Evolutionary conservation across 2,113 vertebrate genomes (phyloP), one percentile per base, ranked within the genome.

Genomic region (Tetrax tetrax): DNA sequence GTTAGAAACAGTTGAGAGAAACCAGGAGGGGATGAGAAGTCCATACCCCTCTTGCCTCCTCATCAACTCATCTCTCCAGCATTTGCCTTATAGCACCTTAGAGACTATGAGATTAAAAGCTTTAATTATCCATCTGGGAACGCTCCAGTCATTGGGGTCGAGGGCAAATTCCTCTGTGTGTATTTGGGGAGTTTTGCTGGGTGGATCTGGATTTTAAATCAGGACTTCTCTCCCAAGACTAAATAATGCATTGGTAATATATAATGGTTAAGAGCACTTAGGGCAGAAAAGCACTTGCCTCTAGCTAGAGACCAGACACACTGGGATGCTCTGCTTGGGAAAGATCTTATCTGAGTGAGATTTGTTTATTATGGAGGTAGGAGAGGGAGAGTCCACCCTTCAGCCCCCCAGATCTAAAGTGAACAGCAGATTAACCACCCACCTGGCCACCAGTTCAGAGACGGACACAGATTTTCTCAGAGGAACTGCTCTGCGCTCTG

Each of bases 401-500:
- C 29, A 87, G 16, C 2, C 18, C 28, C 41, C 14, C 0, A 7
- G 35, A 10, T 18, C 27, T 47, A 47, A 51, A 16, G 4, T 20
- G 48, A 87, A 9, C 15, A 54, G 27, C 33, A 64, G 48, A 38
- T 51, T 24, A 35, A 51, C 28, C 37, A 96, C 98, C 93, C 95
- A 99, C 99, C 98, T 97, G 89, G 98, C 97, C 53, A 99, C 98
- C 80, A 99, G 85, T 72, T 98, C 97, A 21, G 98, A 98, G 71
- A 99, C 98, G 2, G 98, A 98, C 65, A 98, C 98, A 35, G 98
- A 97, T 87, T 97, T 98, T 72, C 95, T 98, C 96, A 97, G 91
- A 29, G 47, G 29, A 57, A 81, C 19, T 60, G 64, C 28, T 95
- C 60, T 70, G 96, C 0, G 6, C 47, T 89, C 95, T 29, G 89